These are phyloP conservation scores for Morpho achilles DNA, from an alignment of 2,888 invertebrate genomes.

Conservation along the genomic window DNA sequence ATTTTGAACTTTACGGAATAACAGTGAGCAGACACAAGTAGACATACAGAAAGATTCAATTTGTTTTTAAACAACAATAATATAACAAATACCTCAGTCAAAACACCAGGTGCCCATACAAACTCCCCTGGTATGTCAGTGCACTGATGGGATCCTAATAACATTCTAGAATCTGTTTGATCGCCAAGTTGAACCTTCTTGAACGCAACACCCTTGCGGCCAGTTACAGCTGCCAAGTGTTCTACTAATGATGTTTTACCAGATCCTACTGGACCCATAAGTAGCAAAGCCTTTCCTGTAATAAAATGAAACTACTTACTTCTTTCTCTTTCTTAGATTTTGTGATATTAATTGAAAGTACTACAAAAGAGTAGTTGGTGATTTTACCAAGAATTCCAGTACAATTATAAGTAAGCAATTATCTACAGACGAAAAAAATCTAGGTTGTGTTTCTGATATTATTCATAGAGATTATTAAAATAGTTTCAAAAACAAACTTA, in stretches of 20 bases:
- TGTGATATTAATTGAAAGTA: too few species aligned
- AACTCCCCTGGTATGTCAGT: constrained; percentile 99
- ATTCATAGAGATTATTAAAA: too few species aligned
- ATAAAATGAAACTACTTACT: constrained; percentile 8
- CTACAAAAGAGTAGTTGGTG: too few species aligned
- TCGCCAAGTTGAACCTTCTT: constrained; percentile 96
- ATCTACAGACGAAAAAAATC: too few species aligned
- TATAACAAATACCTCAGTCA: constrained; percentile 83
- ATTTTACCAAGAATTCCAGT: too few species aligned
- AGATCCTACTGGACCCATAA: constrained; percentile 94
- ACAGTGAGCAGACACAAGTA: too few species aligned
- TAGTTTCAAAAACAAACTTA: background rate
- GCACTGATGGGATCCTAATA: constrained; percentile 95
- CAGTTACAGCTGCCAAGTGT: constrained; percentile 89
- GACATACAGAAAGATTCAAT: too few species aligned
- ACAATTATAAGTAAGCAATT: too few species aligned
- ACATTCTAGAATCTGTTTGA: constrained; percentile 96
- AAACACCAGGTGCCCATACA: constrained; percentile 96
- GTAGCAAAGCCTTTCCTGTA: constrained; percentile 81
- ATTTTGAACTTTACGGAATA: too few species aligned
- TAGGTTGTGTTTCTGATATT: too few species aligned
- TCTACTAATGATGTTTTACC: constrained; percentile 96
- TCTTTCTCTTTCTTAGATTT: too few species aligned
- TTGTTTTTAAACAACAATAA: too few species aligned
- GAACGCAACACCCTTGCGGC: constrained; percentile 73